Evolutionary conservation across 2,888 invertebrate species (phyloP).

Genomic region (Mesoligia furuncula): DNA sequence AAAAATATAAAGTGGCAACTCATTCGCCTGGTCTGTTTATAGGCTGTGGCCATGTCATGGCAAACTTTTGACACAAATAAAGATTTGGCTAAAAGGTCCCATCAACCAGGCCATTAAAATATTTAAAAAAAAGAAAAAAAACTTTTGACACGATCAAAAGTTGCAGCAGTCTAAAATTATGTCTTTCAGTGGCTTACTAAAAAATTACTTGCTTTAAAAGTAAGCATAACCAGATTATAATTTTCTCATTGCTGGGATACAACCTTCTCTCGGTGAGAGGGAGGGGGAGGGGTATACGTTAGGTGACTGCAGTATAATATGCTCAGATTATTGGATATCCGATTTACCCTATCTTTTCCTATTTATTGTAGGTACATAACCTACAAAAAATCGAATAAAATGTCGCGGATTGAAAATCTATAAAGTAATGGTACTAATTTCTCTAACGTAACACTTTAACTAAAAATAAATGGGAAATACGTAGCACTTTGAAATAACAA

Average conservation of each 20-base stretch:
- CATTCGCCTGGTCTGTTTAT: conserved; percentile 35
- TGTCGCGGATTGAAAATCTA: background rate
- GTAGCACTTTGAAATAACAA: background rate
- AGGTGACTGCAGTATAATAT: background rate
- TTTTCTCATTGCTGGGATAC: too few species aligned
- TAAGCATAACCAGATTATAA: background rate
- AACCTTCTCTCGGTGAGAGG: background rate
- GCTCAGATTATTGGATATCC: background rate
- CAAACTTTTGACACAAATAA: background rate
- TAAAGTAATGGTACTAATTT: background rate
- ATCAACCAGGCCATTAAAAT: too few species aligned
- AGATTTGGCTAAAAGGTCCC: too few species aligned
- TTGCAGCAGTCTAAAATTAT: background rate
- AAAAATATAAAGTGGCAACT: conserved; percentile 47
- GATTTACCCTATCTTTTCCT: background rate
- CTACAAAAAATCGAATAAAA: background rate
- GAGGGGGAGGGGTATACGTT: too few species aligned
- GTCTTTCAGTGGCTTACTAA: background rate
- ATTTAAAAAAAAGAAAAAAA: too few species aligned
- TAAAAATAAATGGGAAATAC: background rate
- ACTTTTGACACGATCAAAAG: conserved; percentile 24
- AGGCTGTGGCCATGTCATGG: conserved; percentile 14
- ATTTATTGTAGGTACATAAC: background rate
- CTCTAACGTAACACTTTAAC: background rate
- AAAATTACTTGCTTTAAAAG: background rate